Evolutionary conservation across 2,113 vertebrate genomes (phyloP).

Genomic region (Natator depressus): DNA sequence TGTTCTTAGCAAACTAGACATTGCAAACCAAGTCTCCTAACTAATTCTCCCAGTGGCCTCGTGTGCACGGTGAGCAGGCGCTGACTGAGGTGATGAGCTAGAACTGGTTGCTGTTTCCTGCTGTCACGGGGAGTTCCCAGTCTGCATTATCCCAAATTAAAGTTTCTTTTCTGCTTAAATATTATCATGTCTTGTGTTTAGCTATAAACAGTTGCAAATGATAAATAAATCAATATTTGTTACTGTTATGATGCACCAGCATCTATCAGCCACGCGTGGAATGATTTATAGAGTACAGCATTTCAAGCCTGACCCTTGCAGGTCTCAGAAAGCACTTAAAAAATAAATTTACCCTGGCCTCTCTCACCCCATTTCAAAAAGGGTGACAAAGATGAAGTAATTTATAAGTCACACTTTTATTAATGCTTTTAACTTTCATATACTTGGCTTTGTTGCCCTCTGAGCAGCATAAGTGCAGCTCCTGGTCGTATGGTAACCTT

Average conservation of each 20-base stretch:
- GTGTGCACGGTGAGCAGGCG: neutral
- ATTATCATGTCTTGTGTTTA: constrained; percentile 51
- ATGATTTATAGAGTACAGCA: constrained; percentile 86
- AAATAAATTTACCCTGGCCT: constrained; percentile 91
- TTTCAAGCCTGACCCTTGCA: constrained; percentile 86
- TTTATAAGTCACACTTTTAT: constrained; percentile 91
- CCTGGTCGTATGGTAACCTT: constrained; percentile 82
- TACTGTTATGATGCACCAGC: constrained; percentile 81
- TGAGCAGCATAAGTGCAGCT: constrained; percentile 78
- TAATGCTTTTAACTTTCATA: constrained; percentile 89
- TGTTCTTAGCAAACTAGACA: neutral
- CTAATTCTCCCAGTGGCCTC: neutral
- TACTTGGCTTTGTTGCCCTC: constrained; percentile 83
- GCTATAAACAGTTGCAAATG: constrained; percentile 79
- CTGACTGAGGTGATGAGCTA: neutral
- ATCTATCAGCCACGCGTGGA: constrained; percentile 80
- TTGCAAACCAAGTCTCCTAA: rapidly evolving
- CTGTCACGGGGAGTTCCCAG: constrained; percentile 17
- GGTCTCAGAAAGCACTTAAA: constrained; percentile 90
- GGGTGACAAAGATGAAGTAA: constrained; percentile 91
- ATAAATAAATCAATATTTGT: constrained; percentile 86
- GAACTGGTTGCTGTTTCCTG: neutral
- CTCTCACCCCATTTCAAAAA: constrained; percentile 87
- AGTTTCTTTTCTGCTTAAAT: constrained; percentile 28
- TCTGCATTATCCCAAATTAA: constrained; percentile 6